Evolutionary conservation across 2,888 invertebrate genomes (phyloP).

Genomic region (Luperina nickerlii): DNA sequence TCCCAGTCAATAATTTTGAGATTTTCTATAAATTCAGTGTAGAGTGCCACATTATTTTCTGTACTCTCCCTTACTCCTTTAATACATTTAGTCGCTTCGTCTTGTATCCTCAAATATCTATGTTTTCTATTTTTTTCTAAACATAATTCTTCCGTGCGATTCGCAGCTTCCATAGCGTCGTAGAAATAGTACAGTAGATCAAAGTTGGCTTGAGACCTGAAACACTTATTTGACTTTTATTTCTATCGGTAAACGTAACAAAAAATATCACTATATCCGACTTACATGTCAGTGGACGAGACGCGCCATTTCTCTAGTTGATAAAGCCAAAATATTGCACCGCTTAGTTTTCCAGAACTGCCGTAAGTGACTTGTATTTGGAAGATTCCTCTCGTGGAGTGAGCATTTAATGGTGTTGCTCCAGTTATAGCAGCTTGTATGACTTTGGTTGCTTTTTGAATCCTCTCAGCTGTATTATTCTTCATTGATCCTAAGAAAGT

Average conservation of each 20-base stretch:
- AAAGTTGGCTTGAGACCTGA: slow-evolving; percentile 96
- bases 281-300: slow-evolving; percentile 94
- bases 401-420: slow-evolving; percentile 95
- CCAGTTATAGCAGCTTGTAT: slow-evolving; percentile 96
- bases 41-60: slow-evolving; percentile 91
- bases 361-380: slow-evolving; percentile 95
- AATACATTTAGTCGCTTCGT: slow-evolving; percentile 89
- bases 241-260: slow-evolving; percentile 47
- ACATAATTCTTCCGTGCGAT: slow-evolving; percentile 92
- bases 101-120: slow-evolving; percentile 93
- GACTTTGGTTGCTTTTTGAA: slow-evolving; percentile 92
- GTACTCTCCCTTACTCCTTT: slow-evolving; percentile 92
- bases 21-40: slow-evolving; percentile 91
- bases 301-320: slow-evolving; percentile 97
- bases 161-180: slow-evolving; percentile 94
- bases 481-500: slow-evolving; percentile 94
- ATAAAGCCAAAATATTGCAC: slow-evolving; percentile 96
- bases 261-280: slow-evolving; percentile 45
- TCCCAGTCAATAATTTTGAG: slow-evolving; percentile 93
- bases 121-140: slow-evolving; percentile 93
- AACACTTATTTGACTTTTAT: slow-evolving; percentile 68
- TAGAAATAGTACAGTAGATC: slow-evolving; percentile 97
- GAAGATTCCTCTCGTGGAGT: slow-evolving; percentile 95
- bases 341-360: slow-evolving; percentile 96
- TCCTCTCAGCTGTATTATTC: slow-evolving; percentile 91